These are phyloP conservation scores for Scleropages formosus DNA, from an alignment of 2,797 vertebrate species.

Conservation along the genomic window DNA sequence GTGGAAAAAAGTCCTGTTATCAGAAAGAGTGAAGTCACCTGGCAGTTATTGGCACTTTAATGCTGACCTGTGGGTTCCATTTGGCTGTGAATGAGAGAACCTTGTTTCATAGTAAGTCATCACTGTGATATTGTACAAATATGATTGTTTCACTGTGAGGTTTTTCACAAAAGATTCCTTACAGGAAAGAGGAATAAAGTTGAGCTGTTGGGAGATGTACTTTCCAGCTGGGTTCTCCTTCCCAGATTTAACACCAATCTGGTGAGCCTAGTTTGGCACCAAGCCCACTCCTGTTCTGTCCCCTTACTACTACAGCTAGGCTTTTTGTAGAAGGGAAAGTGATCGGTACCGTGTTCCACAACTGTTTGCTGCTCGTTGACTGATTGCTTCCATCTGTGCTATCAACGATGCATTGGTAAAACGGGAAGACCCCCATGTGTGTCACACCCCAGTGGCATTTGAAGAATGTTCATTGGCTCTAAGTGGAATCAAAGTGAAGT, in stretches of 20 bases:
- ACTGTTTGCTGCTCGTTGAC: not conserved
- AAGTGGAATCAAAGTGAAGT: not conserved
- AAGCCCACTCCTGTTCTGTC: conserved; percentile 8
- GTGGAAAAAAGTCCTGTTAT: not conserved
- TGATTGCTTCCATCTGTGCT: conserved; percentile 10
- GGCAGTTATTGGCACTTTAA: not conserved
- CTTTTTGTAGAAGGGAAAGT: conserved; percentile 1
- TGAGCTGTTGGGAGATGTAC: not conserved
- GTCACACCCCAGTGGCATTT: conserved; percentile 5
- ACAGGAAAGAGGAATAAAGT: not conserved
- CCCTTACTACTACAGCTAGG: not conserved
- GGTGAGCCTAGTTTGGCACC: not conserved
- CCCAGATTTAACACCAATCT: not conserved
- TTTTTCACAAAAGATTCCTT: not conserved
- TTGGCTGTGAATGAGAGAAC: not conserved
- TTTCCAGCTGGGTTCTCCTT: not conserved
- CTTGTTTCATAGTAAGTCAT: conserved; percentile 3
- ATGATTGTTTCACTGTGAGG: not conserved
- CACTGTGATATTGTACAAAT: not conserved
- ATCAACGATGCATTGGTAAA: not conserved
- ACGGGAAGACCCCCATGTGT: not conserved
- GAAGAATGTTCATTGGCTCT: not conserved
- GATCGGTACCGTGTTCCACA: not conserved
- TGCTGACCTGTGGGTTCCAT: not conserved
- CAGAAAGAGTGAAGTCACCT: not conserved